Evolutionary conservation across 2,888 invertebrate species (phyloP).

Genomic region (Theretra japonica): DNA sequence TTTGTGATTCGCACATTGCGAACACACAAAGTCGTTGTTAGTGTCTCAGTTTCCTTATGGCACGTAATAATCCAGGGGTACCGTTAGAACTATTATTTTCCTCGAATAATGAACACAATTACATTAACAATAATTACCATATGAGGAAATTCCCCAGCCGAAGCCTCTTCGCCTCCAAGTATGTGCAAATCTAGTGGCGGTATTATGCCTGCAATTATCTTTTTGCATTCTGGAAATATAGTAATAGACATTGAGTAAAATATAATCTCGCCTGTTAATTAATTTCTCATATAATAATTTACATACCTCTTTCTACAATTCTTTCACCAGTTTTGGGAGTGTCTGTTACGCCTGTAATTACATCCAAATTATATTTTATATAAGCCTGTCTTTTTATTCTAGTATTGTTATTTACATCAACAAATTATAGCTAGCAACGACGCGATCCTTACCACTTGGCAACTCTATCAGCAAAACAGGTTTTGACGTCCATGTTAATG

Average conservation of each 20-base stretch:
- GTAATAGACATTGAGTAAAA: not conserved
- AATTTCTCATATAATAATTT: not conserved
- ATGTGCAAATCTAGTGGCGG: constrained; percentile 66
- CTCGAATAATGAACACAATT: not conserved
- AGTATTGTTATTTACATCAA: too few species aligned
- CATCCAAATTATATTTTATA: not conserved
- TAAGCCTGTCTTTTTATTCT: not conserved
- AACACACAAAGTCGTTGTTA: not conserved
- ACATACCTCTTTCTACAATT: constrained; percentile 63
- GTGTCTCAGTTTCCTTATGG: not conserved
- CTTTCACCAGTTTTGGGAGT: constrained; percentile 44
- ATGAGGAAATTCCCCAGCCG: constrained; percentile 74
- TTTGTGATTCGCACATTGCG: not conserved
- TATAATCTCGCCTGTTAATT: not conserved
- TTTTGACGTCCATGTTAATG: not conserved
- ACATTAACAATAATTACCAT: constrained; percentile 59
- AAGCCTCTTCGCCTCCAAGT: constrained; percentile 66
- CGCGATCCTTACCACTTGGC: not conserved
- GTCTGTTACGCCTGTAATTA: constrained; percentile 45
- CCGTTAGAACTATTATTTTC: not conserved
- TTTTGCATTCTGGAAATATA: constrained; percentile 67
- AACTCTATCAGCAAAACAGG: not conserved
- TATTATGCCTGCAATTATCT: constrained; percentile 56
- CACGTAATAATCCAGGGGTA: not conserved
- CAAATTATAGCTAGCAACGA: not conserved